Base-by-base conservation (phyloP, 1,140 invertebrate genomes). In the Nasonia vitripennis region DNA sequence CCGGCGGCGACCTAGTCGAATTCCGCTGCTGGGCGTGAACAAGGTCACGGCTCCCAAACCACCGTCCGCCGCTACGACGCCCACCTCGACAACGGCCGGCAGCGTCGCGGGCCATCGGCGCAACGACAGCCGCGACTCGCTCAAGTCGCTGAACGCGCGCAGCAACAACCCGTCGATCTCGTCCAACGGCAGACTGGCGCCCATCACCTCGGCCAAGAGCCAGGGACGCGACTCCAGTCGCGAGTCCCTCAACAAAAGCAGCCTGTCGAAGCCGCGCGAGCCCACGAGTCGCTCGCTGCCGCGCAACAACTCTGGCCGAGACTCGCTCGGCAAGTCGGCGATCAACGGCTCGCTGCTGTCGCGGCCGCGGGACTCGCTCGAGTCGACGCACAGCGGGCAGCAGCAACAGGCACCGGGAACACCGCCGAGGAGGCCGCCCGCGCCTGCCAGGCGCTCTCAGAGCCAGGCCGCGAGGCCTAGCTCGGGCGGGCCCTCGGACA, bases 1-100 rank as follows among this genome's bases (percentile, higher is more conserved):
- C 10, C 94, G 94, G 81, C 89, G 94, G 80, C 94, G 95, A 86
- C 95, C 96, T 71, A 96, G 95, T 92, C 96, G 96, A 89, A 96
- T 96, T 83, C 96, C 96, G 34, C 92, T 96, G 83, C 94, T 94
- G 70, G 95, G 95, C 31, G 93, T 93, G 87, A 94, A 94, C 79
- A 94, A 93, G 62, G 90, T 93, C 55, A 88, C 92, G 6, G 93
- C 94, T 20, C 94, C 94, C n/a, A 95, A 95, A 89, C 94, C 95
- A n/a, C 94, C 95, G 2, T 12, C 48, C 41, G 27, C 45, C 4
- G 12, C 93, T 37, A 88, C 91, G 3, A 92, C 94, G n/a, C 94
- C 94, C 27, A 95, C 95, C 89, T 94, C 95, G 31, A 94, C 95
- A 34, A 20, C 78, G 95, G 34, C 94, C 95, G 2, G 92, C 90